A percentile compares a stretch with the other conserved stretches of the same genome.
These are phyloP conservation scores for Herpetotheres cachinnans DNA, from an alignment of 2,113 vertebrate species.

Conservation along the genomic window DNA sequence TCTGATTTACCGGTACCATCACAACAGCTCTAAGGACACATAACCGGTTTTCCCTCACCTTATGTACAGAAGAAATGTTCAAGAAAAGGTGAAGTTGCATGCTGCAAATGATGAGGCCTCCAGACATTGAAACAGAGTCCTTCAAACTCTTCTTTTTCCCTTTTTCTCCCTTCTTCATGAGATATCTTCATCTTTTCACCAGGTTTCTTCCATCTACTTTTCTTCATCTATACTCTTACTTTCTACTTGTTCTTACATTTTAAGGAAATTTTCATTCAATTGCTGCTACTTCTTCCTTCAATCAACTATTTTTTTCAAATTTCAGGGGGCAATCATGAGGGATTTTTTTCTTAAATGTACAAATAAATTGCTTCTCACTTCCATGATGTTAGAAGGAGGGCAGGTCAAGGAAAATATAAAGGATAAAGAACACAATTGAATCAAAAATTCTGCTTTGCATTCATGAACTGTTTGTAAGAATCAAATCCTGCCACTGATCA, in stretches of 20 bases:
- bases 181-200: not conserved
- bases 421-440: not conserved
- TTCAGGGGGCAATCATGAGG: rapidly evolving
- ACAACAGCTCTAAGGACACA: not conserved
- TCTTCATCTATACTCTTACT: not conserved
- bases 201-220: not conserved
- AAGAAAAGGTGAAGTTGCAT: not conserved
- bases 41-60: not conserved
- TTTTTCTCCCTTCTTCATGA: not conserved
- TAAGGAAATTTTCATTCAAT: not conserved
- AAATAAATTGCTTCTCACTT: not conserved
- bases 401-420: not conserved
- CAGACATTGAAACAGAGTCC: not conserved
- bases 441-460: not conserved
- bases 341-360: not conserved
- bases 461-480: not conserved
- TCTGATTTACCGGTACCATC: not conserved
- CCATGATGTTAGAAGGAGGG: not conserved
- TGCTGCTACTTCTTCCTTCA: not conserved
- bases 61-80: not conserved
- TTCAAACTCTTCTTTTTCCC: not conserved
- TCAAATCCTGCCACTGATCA: not conserved
- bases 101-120: not conserved
- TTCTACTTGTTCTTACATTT: not conserved
- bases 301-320: not conserved